Evolutionary conservation across 2,797 vertebrate genomes (phyloP).

Genomic region (Aplochiton taeniatus): DNA sequence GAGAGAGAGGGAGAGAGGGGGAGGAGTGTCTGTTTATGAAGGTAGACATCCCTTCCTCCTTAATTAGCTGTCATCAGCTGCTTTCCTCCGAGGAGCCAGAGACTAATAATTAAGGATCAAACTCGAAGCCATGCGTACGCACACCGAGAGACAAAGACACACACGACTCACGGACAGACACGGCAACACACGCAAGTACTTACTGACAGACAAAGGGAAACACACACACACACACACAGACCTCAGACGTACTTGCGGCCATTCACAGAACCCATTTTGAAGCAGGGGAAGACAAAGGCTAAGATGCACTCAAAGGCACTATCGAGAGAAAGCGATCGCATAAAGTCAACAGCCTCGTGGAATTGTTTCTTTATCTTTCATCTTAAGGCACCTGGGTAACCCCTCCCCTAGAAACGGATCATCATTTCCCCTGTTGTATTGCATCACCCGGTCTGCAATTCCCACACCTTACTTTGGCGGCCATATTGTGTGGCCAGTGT

Average conservation of each 20-base stretch:
- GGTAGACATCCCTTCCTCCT: slow-evolving; percentile 75
- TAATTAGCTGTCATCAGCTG: slow-evolving; percentile 84
- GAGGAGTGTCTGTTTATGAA: slow-evolving; percentile 12
- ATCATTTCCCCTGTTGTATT: slow-evolving; percentile 34
- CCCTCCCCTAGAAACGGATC: no score
- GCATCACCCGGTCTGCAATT: slow-evolving; percentile 12
- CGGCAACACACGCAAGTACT: neutral
- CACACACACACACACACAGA: slow-evolving; percentile 21
- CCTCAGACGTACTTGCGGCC: slow-evolving; percentile 22
- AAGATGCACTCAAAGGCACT: no score
- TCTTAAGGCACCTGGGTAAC: no score
- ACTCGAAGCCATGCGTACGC: slow-evolving; percentile 53
- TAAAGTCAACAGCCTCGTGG: no score
- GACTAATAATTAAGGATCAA: slow-evolving; percentile 84
- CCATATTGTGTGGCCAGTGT: no score
- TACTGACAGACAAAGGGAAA: neutral
- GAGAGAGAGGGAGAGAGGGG: neutral
- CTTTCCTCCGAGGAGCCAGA: slow-evolving; percentile 73
- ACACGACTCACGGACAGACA: slow-evolving; percentile 5
- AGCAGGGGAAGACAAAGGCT: no score
- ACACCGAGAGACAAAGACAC: slow-evolving; percentile 28
- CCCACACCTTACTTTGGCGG: neutral
- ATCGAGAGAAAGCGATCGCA: no score
- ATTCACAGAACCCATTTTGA: slow-evolving; percentile 5
- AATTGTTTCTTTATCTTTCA: slow-evolving; percentile 26